phyloP scores from a whole-genome alignment of 2,797 vertebrate species.

The Thaleichthys pacificus region DNA sequence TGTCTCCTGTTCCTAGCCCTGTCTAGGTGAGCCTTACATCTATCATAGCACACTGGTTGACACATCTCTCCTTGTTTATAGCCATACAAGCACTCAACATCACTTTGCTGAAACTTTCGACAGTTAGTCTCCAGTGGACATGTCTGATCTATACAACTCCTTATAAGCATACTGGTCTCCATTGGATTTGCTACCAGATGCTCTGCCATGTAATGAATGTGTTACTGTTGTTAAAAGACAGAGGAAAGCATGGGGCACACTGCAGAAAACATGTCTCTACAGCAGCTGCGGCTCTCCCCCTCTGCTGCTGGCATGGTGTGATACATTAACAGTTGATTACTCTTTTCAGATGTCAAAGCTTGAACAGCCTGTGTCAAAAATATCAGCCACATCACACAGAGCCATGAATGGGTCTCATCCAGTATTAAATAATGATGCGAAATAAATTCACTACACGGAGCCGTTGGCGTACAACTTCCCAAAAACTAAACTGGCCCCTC shows the following conservation, averaged over 20 bases:
- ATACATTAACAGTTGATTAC: not conserved
- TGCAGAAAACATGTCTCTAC: not conserved
- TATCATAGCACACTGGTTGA: no score
- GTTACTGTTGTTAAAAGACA: not conserved
- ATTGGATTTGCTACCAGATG: not conserved
- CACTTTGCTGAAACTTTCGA: no score
- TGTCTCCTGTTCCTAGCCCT: no score
- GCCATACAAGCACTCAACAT: no score
- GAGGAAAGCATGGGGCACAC: not conserved
- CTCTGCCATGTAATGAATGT: not conserved
- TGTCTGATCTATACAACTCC: not conserved
- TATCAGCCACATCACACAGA: not conserved
- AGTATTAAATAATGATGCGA: not conserved
- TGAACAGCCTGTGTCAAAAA: not conserved
- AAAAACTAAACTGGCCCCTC: not conserved
- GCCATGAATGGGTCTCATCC: not conserved
- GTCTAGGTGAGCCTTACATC: no score
- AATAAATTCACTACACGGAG: not conserved
- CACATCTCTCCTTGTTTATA: no score
- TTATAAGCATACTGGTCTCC: not conserved
- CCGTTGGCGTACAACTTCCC: not conserved
- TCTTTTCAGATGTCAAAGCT: not conserved
- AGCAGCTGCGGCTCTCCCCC: not conserved
- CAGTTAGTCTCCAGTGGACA: not conserved
- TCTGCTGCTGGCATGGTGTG: not conserved